Percentiles rank a stretch among this genome's conserved stretches.
Evolutionary conservation across 2,797 vertebrate species (phyloP).

Genomic region (Prionace glauca): DNA sequence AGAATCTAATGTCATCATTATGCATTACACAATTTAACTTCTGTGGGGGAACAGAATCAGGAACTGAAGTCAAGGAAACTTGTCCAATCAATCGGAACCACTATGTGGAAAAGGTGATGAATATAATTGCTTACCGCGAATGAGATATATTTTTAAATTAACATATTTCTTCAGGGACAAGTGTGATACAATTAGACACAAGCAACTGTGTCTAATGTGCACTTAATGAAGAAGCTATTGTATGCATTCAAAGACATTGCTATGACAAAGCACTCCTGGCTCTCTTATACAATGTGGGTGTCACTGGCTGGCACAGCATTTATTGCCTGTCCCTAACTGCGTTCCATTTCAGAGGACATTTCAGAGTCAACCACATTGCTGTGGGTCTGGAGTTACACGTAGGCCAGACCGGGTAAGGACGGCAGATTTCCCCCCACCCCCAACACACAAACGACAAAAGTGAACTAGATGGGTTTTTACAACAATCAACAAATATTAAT

Average conservation of each 20-base stretch:
- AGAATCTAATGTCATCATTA: not conserved
- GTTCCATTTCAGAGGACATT: no score
- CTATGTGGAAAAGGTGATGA: not conserved
- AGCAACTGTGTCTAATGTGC: not conserved
- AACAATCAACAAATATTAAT: no score
- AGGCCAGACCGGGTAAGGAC: no score
- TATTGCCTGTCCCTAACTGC: no score
- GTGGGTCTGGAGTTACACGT: no score
- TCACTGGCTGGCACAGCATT: no score
- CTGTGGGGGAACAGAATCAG: not conserved
- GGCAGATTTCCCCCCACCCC: no score
- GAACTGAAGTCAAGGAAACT: not conserved
- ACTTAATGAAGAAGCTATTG: not conserved
- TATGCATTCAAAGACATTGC: not conserved
- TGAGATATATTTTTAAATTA: not conserved
- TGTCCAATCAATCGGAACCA: not conserved
- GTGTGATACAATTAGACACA: not conserved
- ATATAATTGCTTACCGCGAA: not conserved
- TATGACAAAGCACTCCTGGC: not conserved
- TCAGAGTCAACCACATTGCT: no score
- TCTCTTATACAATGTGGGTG: no score
- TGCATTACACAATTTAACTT: not conserved
- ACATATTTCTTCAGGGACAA: not conserved
- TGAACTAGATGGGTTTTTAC: no score
- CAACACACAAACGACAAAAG: no score